phyloP scores from a whole-genome alignment of 2,113 vertebrate species.

The Sander vitreus region DNA sequence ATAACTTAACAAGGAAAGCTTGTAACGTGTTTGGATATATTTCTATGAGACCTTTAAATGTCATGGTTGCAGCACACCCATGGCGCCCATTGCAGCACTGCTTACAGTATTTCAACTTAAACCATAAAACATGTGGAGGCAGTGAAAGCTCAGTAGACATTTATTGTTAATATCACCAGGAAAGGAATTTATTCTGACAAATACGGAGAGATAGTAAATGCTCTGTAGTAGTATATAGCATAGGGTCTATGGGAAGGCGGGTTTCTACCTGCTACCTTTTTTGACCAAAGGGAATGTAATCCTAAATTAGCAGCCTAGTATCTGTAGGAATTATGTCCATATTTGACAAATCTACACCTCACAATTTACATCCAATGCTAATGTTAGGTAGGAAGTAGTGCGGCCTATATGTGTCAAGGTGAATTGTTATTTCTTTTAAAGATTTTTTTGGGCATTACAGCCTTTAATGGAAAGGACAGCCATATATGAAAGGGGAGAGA shows the following conservation, averaged over 20 bases:
- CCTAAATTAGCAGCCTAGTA: background rate
- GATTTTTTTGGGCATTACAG: no score
- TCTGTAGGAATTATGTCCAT: background rate
- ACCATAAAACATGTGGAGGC: slow-evolving; percentile 64
- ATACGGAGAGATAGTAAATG: slow-evolving; percentile 47
- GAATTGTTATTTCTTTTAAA: background rate
- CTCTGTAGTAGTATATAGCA: background rate
- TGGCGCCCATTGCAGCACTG: slow-evolving; percentile 38
- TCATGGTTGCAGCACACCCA: slow-evolving; percentile 60
- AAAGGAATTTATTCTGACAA: slow-evolving; percentile 54
- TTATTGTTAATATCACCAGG: slow-evolving; percentile 56
- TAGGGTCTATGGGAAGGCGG: background rate
- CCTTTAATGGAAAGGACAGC: no score
- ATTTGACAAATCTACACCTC: background rate
- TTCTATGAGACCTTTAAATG: slow-evolving; percentile 55
- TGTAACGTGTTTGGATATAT: slow-evolving; percentile 64
- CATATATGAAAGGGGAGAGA: no score
- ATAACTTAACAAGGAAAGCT: slow-evolving; percentile 55
- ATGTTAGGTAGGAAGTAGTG: background rate
- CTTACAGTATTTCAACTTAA: slow-evolving; percentile 59
- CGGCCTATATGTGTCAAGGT: background rate
- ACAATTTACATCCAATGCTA: background rate
- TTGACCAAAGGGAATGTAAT: background rate
- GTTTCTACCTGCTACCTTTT: slow-evolving; percentile 2
- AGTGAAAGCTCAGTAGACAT: slow-evolving; percentile 55